These are phyloP conservation scores for Melipona quadrifasciata DNA, from an alignment of 1,140 invertebrate species.

Conservation along the genomic window DNA sequence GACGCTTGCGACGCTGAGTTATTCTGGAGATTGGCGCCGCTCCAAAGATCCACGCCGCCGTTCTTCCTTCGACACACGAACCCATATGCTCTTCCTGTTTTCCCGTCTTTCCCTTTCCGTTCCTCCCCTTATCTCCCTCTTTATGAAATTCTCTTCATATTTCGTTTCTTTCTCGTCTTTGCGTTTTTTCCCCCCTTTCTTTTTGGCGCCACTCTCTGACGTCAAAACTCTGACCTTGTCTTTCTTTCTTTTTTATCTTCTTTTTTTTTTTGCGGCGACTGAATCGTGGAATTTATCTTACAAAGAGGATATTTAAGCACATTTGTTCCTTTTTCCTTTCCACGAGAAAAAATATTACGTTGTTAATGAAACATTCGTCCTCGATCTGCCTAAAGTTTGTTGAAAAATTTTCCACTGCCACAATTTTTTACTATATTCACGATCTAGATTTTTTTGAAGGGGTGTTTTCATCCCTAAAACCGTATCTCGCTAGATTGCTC, in stretches of 20 bases:
- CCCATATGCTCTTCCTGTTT: conserved; percentile 28
- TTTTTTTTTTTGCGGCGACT: too few species aligned
- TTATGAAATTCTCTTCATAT: background rate
- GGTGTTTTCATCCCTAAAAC: too few species aligned
- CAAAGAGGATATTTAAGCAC: background rate
- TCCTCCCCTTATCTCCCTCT: background rate
- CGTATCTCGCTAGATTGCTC: too few species aligned
- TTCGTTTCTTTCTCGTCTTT: background rate
- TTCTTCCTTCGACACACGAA: conserved; percentile 32
- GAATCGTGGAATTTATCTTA: background rate
- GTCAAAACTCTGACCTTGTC: background rate
- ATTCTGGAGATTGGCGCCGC: conserved; percentile 62
- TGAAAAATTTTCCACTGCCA: too few species aligned
- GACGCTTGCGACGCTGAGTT: conserved; percentile 58
- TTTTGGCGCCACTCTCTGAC: background rate
- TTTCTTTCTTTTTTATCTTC: too few species aligned
- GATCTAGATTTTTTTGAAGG: too few species aligned
- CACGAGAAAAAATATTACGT: too few species aligned
- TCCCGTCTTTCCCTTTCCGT: background rate
- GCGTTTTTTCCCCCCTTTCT: background rate
- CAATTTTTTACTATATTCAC: too few species aligned
- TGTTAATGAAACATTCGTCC: too few species aligned
- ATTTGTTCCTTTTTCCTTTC: too few species aligned
- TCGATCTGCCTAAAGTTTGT: too few species aligned
- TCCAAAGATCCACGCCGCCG: conserved; percentile 43